These are phyloP conservation scores for Drosophila pectinifera DNA, from an alignment of 1,140 invertebrate species.

Conservation along the genomic window DNA sequence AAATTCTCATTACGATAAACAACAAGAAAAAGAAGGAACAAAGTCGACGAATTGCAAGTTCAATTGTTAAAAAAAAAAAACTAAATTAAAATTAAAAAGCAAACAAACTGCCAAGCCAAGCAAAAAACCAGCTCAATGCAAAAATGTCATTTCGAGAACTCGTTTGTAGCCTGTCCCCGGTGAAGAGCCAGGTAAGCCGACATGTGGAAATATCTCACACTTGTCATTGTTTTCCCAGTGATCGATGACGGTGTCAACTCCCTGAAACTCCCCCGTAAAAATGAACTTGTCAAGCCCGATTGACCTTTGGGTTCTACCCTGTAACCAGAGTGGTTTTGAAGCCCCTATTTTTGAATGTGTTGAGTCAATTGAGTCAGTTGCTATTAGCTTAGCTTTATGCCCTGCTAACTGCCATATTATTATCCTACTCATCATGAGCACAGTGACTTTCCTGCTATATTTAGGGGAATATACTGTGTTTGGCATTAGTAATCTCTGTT, in stretches of 20 bases:
- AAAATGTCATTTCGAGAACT: conserved; percentile 80
- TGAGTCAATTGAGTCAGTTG: conserved; percentile 1
- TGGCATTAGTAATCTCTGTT: conserved; percentile 33
- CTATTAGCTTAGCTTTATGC: conserved; percentile 14
- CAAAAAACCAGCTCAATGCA: conserved; percentile 31
- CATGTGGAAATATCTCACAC: conserved; percentile 11
- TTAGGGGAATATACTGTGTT: neutral
- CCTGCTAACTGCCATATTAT: conserved; percentile 2
- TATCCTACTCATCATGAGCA: neutral
- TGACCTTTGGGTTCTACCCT: conserved; percentile 1
- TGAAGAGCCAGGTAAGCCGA: conserved; percentile 70
- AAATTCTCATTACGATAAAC: conserved; percentile 67
- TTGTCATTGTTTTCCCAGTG: conserved; percentile 1
- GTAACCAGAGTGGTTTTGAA: neutral
- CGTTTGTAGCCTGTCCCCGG: conserved; percentile 74
- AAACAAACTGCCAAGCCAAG: conserved; percentile 5
- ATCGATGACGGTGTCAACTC: conserved; percentile 15
- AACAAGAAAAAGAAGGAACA: conserved; percentile 28
- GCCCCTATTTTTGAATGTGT: neutral
- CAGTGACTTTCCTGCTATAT: neutral
- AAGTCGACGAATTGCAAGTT: conserved; percentile 16
- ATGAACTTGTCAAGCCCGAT: neutral
- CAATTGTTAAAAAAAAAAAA: conserved; percentile 22
- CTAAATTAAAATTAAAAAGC: conserved; percentile 7
- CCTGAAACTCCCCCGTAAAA: neutral